phyloP scores from a whole-genome alignment of 1,140 invertebrate genomes.

The Delia radicum region DNA sequence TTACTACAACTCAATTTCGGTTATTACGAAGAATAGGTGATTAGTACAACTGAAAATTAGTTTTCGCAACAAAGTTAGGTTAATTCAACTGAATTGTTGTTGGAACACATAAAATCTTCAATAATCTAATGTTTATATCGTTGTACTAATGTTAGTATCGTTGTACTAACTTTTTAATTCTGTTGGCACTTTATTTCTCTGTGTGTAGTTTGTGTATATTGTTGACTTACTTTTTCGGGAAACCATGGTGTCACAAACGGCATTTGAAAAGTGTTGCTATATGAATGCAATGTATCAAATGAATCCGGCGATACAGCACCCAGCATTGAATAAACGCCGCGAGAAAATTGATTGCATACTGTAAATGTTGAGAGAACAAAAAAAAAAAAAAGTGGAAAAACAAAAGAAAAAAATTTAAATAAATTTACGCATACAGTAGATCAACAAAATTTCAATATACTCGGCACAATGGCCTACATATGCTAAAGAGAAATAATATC shows the following conservation, averaged over 20 bases:
- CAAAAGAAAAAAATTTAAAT: background rate
- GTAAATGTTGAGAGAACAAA: conserved; percentile 45
- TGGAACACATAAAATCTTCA: too few species aligned
- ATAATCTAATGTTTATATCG: too few species aligned
- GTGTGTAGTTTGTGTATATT: background rate
- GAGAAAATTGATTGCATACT: conserved; percentile 90
- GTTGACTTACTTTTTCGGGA: conserved; percentile 76
- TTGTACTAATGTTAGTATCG: too few species aligned
- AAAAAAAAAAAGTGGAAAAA: background rate
- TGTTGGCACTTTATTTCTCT: too few species aligned
- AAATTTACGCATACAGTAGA: background rate
- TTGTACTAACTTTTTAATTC: too few species aligned
- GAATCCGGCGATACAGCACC: conserved; percentile 89
- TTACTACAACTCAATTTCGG: too few species aligned
- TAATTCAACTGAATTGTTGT: too few species aligned
- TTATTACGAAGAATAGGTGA: too few species aligned
- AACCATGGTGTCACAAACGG: conserved; percentile 93
- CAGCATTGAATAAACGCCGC: conserved; percentile 87
- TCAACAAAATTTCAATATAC: background rate
- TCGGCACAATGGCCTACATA: background rate
- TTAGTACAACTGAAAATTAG: too few species aligned
- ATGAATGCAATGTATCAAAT: conserved; percentile 91
- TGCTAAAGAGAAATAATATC: background rate
- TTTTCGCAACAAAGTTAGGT: too few species aligned
- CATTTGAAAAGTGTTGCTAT: conserved; percentile 95